These are phyloP conservation scores for Drosophila trapezifrons DNA, from an alignment of 1,140 invertebrate species.

Conservation along the genomic window DNA sequence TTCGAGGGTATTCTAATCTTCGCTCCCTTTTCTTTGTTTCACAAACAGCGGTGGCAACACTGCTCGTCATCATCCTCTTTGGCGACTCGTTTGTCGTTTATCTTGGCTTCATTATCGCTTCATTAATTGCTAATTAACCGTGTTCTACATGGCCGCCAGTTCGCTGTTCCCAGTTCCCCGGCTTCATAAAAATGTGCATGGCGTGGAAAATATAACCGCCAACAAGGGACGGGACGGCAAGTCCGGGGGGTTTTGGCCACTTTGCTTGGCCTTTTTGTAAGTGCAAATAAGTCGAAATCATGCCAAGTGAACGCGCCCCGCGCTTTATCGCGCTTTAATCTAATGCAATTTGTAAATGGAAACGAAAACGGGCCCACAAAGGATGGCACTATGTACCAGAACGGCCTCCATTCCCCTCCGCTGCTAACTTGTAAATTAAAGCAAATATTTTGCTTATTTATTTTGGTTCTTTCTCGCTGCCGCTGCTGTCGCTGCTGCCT, in stretches of 20 bases:
- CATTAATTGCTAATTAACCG: slow-evolving; percentile 83
- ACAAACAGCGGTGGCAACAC: slow-evolving; percentile 10
- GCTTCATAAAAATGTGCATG: slow-evolving; percentile 77
- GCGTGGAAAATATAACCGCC: slow-evolving; percentile 73
- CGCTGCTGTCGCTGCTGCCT: slow-evolving; percentile 20
- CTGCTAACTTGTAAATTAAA: slow-evolving; percentile 68
- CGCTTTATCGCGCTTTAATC: slow-evolving; percentile 76
- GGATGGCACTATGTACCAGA: slow-evolving; percentile 32
- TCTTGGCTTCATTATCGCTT: slow-evolving; percentile 82
- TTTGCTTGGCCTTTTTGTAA: slow-evolving; percentile 77
- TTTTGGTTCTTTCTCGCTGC: slow-evolving; percentile 52
- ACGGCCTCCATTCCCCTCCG: neutral
- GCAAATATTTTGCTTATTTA: slow-evolving; percentile 82
- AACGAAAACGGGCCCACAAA: slow-evolving; percentile 32
- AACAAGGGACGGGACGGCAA: neutral
- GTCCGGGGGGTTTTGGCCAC: slow-evolving; percentile 11
- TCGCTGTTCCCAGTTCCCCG: slow-evolving; percentile 20
- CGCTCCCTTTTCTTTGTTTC: slow-evolving; percentile 19
- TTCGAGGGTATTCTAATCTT: slow-evolving; percentile 6
- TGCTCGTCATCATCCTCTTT: slow-evolving; percentile 26
- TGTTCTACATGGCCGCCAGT: slow-evolving; percentile 73
- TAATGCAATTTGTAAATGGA: slow-evolving; percentile 82
- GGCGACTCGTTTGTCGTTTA: slow-evolving; percentile 63
- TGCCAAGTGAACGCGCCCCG: slow-evolving; percentile 75
- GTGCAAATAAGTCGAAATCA: slow-evolving; percentile 82